Evolutionary conservation across 2,797 vertebrate genomes (phyloP).

Genomic region (Sebastes hubbsi): DNA sequence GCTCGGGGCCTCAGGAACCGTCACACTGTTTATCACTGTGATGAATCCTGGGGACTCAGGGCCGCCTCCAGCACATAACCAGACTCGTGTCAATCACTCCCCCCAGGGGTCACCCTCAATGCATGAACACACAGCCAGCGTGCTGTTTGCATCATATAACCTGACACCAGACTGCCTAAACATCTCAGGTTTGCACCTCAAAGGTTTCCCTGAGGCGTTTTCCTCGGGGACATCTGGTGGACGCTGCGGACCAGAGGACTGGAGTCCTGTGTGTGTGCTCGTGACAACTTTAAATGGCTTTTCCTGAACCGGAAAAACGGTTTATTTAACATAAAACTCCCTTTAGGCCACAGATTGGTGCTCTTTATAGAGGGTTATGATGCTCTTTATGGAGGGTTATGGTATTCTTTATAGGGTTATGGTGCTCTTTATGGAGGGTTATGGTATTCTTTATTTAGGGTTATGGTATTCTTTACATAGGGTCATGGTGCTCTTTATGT

Average conservation of each 20-base stretch:
- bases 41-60: background rate
- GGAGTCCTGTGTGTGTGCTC: background rate
- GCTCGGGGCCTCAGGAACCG: background rate
- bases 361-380: no score
- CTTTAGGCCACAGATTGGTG: constrained; percentile 6
- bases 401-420: no score
- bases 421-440: fast-evolving
- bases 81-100: constrained; percentile 2
- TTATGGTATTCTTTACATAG: no score
- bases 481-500: no score
- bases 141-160: background rate
- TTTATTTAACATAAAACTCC: constrained; percentile 16
- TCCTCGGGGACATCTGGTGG: background rate
- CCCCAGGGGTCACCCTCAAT: background rate
- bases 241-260: background rate
- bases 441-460: no score
- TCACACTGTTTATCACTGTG: constrained; percentile 13
- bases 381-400: fast-evolving
- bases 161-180: background rate
- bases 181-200: constrained; percentile 1
- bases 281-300: background rate
- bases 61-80: background rate
- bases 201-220: constrained; percentile 6
- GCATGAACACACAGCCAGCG: background rate
- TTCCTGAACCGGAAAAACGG: background rate